Conservation (phyloP, 1,140 invertebrate species). For the Ceratina calcarata region DNA sequence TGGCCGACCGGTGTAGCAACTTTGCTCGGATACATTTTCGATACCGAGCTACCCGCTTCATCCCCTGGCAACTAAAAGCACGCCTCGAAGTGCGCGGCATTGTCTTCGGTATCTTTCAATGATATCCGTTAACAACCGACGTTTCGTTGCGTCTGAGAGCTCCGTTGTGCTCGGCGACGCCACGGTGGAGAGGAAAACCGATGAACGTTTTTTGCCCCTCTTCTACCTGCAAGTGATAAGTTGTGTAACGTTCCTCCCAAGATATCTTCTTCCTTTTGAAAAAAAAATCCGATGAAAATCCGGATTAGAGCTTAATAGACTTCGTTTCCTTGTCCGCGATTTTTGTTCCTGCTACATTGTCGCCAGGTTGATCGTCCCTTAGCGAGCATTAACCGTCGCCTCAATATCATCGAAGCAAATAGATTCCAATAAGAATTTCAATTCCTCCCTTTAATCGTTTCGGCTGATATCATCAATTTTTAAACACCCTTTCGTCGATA, state of each 20-base stretch:
- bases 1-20: not conserved
- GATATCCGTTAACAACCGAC: slow-evolving; percentile 17
- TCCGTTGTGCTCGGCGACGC: not conserved
- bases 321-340: not conserved
- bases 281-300: not conserved
- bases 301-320: not conserved
- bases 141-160: slow-evolving; percentile 15
- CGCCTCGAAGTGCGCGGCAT: slow-evolving; percentile 10
- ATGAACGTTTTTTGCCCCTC: not conserved
- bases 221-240: not conserved
- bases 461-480: not conserved
- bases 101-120: slow-evolving; percentile 15
- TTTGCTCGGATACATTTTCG: not conserved
- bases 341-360: not conserved
- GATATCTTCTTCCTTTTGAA: not conserved
- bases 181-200: not conserved
- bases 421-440: slow-evolving; percentile 13
- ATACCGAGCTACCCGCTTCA: not conserved
- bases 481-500: not conserved
- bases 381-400: not conserved
- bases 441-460: not conserved
- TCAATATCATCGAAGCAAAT: not conserved
- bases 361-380: not conserved
- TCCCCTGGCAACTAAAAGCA: slow-evolving; percentile 16
- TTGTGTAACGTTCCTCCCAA: not conserved